These are phyloP conservation scores for Girardinus metallicus DNA, from an alignment of 2,797 vertebrate species.

Conservation along the genomic window DNA sequence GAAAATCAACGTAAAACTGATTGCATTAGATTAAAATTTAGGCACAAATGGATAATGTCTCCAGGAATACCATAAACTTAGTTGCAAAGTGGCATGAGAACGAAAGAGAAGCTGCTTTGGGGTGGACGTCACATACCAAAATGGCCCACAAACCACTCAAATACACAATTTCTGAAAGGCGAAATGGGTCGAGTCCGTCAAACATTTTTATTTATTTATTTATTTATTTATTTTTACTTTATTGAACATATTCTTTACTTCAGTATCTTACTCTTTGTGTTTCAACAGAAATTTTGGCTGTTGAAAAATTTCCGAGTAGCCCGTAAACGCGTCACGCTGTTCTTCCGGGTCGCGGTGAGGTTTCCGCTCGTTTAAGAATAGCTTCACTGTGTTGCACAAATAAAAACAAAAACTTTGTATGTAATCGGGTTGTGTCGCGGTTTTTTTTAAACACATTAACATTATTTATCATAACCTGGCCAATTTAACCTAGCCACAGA, in stretches of 20 bases:
- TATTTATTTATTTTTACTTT: background rate
- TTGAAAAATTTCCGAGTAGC: background rate
- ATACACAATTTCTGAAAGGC: background rate
- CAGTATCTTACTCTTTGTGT: background rate
- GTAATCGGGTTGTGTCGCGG: background rate
- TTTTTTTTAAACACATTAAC: background rate
- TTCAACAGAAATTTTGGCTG: background rate
- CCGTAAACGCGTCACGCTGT: conserved; percentile 21
- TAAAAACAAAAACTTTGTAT: conserved; percentile 13
- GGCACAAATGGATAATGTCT: background rate
- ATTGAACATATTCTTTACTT: background rate
- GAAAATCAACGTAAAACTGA: background rate
- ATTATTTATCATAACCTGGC: background rate
- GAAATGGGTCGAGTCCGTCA: background rate
- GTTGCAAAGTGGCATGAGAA: background rate
- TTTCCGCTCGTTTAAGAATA: background rate
- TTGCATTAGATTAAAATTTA: background rate
- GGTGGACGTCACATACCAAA: background rate
- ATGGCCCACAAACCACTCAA: background rate
- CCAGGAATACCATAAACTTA: background rate
- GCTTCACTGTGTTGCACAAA: background rate
- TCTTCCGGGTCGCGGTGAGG: conserved; percentile 53
- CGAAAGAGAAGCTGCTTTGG: background rate
- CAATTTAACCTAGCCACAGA: background rate
- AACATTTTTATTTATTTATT: background rate